Evolutionary conservation across 92 coral and sea anemone genomes (phyloP), one percentile per base, ranked within the genome.

Genomic region (Porites rus): DNA sequence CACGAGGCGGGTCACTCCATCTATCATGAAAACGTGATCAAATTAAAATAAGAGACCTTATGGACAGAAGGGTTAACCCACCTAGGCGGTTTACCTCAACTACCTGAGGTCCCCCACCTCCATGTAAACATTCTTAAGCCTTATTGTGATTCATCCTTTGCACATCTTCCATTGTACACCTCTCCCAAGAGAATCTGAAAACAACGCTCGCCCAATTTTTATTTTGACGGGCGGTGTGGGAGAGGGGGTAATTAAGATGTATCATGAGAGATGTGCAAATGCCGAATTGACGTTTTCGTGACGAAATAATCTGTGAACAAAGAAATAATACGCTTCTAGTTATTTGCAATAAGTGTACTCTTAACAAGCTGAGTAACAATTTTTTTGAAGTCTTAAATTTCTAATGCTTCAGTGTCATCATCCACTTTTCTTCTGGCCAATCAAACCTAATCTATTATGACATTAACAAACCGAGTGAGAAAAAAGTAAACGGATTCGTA

Each of bases 391-490:
- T 25, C 5, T 10, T 46, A 4, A 76, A 13, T 12, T 21, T 25
- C 59, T 7, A 12, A 46, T 38, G 12, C 6, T 38, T 38, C 46
- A 38, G 5, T 1, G 43, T 78, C 53, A 78, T 78, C 21, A 78
- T 19, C 19, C 20, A 78, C 51, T 43, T 25, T n/a, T 46, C 22
- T 6, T 1, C 7, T 78, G 82, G 13, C 82, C 82, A 78, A 78
- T 78, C 82, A 16, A 50, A 58, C 6, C 12, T 19, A 16, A 64
- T 1, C 2, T 1, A 65, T 21, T 13, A 1, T 11, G 43, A 3
- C 43, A 31, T 31, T 31, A 31, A 31, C 43, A 3, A 21, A 18
- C 31, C 8, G 20, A 22, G 72, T 12, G 21, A 78, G 3, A 63
- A 60, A 64, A 78, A 78, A 19, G 46, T 62, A 78, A 64, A 78